phyloP scores from a whole-genome alignment of 1,140 invertebrate species.

The Sitobion miscanthi region DNA sequence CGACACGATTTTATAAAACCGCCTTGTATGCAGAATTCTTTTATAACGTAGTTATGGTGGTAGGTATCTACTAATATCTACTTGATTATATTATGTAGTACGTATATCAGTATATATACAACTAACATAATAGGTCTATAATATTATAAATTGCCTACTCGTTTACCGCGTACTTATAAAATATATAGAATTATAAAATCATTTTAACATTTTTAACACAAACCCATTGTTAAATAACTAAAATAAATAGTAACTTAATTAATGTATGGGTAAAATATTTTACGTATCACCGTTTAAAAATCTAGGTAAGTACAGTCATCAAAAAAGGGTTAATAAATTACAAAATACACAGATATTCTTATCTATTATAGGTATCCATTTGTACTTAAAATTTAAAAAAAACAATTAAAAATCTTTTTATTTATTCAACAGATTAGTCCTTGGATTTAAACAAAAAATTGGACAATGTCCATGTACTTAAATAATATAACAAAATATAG shows the following conservation, averaged over 20 bases:
- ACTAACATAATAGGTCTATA: not conserved
- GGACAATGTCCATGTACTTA: not conserved
- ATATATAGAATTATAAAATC: not conserved
- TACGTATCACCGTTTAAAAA: not conserved
- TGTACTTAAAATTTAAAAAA: not conserved
- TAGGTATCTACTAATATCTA: not conserved
- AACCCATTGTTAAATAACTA: not conserved
- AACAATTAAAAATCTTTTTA: not conserved
- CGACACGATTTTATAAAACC: not conserved
- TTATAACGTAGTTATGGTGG: not conserved
- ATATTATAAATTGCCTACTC: not conserved
- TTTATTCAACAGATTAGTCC: not conserved
- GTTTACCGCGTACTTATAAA: not conserved
- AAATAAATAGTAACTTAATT: not conserved
- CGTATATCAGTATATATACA: not conserved
- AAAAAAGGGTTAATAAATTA: not conserved
- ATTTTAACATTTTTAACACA: not conserved
- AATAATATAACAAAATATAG: constrained; percentile 8
- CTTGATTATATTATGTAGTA: not conserved
- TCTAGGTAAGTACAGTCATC: not conserved
- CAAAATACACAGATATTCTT: not conserved
- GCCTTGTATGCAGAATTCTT: not conserved
- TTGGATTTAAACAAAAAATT: constrained; percentile 23
- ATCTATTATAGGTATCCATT: not conserved
- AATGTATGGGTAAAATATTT: not conserved